These are phyloP conservation scores for Belonocnema kinseyi DNA, from an alignment of 1,140 invertebrate species.

Conservation along the genomic window DNA sequence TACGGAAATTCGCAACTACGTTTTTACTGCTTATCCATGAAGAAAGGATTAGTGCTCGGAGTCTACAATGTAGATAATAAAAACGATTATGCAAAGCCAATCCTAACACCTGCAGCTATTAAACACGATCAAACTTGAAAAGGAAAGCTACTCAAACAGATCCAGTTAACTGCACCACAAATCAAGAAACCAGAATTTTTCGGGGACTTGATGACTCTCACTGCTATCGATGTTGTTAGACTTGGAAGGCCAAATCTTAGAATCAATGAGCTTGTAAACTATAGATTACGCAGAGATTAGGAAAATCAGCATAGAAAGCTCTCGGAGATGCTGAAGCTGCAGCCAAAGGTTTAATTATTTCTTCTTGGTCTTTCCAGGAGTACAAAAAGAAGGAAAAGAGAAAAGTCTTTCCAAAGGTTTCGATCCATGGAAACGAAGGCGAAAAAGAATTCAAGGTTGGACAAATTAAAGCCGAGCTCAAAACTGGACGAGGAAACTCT, in stretches of 20 bases:
- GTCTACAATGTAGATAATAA: slow-evolving; percentile 75
- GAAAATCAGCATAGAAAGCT: slow-evolving; percentile 81
- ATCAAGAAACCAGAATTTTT: no score
- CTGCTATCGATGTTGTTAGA: no score
- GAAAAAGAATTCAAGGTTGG: slow-evolving; percentile 84
- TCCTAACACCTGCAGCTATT: slow-evolving; percentile 75
- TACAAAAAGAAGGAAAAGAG: slow-evolving; percentile 79
- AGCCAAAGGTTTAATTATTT: slow-evolving; percentile 84
- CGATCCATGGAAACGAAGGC: slow-evolving; percentile 63
- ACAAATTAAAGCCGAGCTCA: slow-evolving; percentile 86
- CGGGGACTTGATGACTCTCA: no score
- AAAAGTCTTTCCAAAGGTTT: slow-evolving; percentile 74
- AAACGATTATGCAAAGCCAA: slow-evolving; percentile 56
- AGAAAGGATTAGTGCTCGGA: slow-evolving; percentile 76
- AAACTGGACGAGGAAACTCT: slow-evolving; percentile 87
- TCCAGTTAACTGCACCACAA: no score
- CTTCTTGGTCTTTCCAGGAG: slow-evolving; percentile 82
- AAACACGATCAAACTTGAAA: slow-evolving; percentile 73
- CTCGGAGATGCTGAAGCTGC: slow-evolving; percentile 85
- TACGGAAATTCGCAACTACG: slow-evolving; percentile 64
- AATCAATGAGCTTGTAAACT: slow-evolving; percentile 79
- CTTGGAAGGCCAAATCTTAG: no score
- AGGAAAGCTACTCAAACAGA: slow-evolving; percentile 74
- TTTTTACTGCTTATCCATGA: slow-evolving; percentile 66
- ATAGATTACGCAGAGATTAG: slow-evolving; percentile 79